phyloP scores from a whole-genome alignment of 2,888 invertebrate species.

The Hylaea fasciaria region DNA sequence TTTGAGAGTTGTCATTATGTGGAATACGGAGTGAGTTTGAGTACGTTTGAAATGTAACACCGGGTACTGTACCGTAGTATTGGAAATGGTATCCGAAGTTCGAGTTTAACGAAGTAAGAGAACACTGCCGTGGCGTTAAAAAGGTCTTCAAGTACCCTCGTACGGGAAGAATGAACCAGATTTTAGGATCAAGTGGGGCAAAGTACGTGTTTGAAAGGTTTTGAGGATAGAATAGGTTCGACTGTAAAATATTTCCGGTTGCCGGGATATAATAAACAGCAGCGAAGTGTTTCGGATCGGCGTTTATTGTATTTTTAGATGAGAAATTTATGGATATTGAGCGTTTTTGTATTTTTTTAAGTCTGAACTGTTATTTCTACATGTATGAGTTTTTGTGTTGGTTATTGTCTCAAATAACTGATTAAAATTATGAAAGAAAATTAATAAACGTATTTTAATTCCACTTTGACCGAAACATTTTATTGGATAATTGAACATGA shows the following conservation, averaged over 20 bases:
- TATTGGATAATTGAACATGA: too few species aligned
- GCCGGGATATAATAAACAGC: constrained; percentile 15
- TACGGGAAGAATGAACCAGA: constrained; percentile 32
- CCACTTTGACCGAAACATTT: too few species aligned
- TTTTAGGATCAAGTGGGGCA: constrained; percentile 31
- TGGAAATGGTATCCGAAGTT: constrained; percentile 42
- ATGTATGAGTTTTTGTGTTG: too few species aligned
- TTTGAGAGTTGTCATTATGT: constrained; percentile 45
- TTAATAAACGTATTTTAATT: too few species aligned
- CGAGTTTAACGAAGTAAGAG: constrained; percentile 47
- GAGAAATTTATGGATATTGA: constrained; percentile 1
- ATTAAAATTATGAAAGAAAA: too few species aligned
- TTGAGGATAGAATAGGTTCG: constrained; percentile 26
- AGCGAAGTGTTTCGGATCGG: constrained; percentile 20
- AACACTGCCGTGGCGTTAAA: constrained; percentile 48
- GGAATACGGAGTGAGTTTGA: constrained; percentile 54
- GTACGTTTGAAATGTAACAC: constrained; percentile 45
- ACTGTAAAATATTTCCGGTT: constrained; percentile 34
- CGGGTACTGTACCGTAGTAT: constrained; percentile 21
- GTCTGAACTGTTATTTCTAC: too few species aligned
- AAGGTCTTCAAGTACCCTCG: constrained; percentile 42
- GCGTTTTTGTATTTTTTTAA: not conserved
- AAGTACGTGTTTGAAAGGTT: constrained; percentile 25
- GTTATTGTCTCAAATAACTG: too few species aligned
- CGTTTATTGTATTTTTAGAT: constrained; percentile 12